These are phyloP conservation scores for Procambarus virginalis DNA, from an alignment of 1,140 invertebrate species.

Conservation along the genomic window DNA sequence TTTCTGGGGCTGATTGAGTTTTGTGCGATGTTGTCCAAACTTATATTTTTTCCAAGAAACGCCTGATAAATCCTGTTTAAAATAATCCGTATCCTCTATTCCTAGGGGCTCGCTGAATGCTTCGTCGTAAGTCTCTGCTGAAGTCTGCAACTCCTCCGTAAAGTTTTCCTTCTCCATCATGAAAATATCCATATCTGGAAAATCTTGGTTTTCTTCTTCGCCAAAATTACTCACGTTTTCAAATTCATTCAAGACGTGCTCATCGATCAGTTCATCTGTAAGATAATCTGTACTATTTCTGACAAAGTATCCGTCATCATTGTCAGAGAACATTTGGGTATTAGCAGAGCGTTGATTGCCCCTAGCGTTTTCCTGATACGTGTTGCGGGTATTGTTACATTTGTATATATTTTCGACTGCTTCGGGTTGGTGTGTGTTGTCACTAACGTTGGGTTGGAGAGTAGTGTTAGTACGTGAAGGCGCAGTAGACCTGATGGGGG, in stretches of 20 bases:
- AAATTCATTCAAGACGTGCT: conserved; percentile 29
- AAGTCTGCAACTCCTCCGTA: not conserved
- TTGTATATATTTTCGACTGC: not conserved
- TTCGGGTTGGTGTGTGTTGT: not conserved
- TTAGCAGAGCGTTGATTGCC: not conserved
- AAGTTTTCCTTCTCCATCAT: conserved; percentile 30
- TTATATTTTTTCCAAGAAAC: not conserved
- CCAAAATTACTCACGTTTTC: not conserved
- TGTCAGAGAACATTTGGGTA: not conserved
- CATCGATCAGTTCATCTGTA: not conserved
- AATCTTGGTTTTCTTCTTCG: not conserved
- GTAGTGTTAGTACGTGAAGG: not conserved
- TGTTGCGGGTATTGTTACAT: not conserved
- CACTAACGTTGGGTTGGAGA: not conserved
- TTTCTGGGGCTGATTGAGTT: not conserved
- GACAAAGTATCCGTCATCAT: no score
- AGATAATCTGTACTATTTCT: not conserved
- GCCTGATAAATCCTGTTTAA: not conserved
- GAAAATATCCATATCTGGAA: conserved; percentile 20
- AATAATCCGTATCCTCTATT: conserved; percentile 6
- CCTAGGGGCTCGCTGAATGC: conserved; percentile 38
- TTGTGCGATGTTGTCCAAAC: not conserved
- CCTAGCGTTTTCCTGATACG: not conserved
- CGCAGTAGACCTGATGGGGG: not conserved
- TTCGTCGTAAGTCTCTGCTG: conserved; percentile 17